These are phyloP conservation scores for Agonopterix alstromeriana DNA, from an alignment of 2,888 invertebrate genomes.

Conservation along the genomic window DNA sequence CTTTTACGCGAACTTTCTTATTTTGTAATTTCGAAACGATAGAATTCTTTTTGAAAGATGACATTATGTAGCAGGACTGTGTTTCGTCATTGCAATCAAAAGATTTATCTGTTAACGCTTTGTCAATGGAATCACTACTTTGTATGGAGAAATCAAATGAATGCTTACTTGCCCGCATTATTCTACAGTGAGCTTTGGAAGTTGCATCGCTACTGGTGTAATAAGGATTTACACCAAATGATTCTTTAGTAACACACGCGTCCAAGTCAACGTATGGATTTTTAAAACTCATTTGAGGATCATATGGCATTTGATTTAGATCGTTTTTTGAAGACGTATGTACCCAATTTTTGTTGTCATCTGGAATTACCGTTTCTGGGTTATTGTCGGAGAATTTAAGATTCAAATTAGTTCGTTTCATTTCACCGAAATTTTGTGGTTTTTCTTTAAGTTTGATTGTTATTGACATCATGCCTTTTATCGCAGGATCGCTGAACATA, in stretches of 20 bases:
- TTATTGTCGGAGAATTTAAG: conserved; percentile 28
- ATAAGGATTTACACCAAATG: conserved; percentile 29
- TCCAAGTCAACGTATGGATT: conserved; percentile 9
- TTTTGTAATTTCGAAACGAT: conserved; percentile 21
- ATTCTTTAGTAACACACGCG: neutral
- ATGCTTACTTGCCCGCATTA: conserved; percentile 26
- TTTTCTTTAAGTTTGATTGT: conserved; percentile 44
- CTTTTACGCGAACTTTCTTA: conserved; percentile 23
- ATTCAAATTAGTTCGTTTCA: conserved; percentile 25
- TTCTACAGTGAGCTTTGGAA: conserved; percentile 28
- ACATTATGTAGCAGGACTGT: conserved; percentile 41
- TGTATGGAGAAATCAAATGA: conserved; percentile 26
- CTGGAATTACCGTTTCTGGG: too few species aligned
- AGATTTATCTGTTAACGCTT: conserved; percentile 9
- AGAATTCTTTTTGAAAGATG: conserved; percentile 29
- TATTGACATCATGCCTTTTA: conserved; percentile 36
- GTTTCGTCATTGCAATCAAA: conserved; percentile 24
- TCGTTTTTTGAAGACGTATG: too few species aligned
- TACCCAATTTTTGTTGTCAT: too few species aligned
- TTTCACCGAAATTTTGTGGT: conserved; percentile 19
- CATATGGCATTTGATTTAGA: neutral
- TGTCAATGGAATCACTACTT: conserved; percentile 23
- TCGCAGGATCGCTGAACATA: conserved; percentile 30
- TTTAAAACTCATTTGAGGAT: conserved; percentile 6
- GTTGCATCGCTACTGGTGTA: conserved; percentile 36